Base-by-base conservation (phyloP, 92 coral and sea anemone genomes). In the Desmophyllum pertusum region DNA sequence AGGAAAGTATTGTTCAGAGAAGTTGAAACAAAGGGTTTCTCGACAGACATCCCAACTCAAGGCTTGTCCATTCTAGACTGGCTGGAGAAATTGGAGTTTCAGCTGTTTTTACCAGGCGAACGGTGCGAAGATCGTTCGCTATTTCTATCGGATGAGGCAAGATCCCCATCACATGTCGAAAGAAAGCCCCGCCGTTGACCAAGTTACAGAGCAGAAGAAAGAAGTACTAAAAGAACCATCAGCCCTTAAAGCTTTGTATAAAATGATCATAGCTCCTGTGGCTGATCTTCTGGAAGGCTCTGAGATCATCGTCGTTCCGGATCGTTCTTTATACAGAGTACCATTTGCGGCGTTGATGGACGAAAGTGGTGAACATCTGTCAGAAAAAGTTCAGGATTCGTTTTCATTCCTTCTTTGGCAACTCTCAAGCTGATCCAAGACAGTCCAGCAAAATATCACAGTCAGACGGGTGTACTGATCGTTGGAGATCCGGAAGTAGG, bases 401-500 rank as follows among this genome's bases (percentile, higher is more conserved):
- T n/a, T 10, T 30, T 15, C 8, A 38, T n/a, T 38, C 83, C 74
- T 0, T 64, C 83, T 10, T 64, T 62, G 62, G 4, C 27, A n/a
- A 23, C 62, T 2, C 52, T 70, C 23, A 70, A 81, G 55, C 27
- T 65, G 77, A 81, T 81, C 76, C 85, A 62, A n/a, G 73, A 59
- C 71, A 57, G 71, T 61, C 83, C 83, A 8, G 83, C 51, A 30
- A 29, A 64, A 1, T 79, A 79, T 64, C 83, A 79, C 73, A 37
- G 74, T 30, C 5, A 63, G n/a, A 41, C 42, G 0, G 75, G 75
- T 62, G 84, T 31, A 23, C 62, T 79, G 10, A 64, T 79, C 3
- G 84, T 79, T 0, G 83, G 83, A 5, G 83, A 79, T 43, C 83
- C 83, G 14, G 57, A 79, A n/a, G 83, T 79, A 2, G 83, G 83